Conservation (phyloP, 2,797 vertebrate genomes). For the Coilia nasus region DNA sequence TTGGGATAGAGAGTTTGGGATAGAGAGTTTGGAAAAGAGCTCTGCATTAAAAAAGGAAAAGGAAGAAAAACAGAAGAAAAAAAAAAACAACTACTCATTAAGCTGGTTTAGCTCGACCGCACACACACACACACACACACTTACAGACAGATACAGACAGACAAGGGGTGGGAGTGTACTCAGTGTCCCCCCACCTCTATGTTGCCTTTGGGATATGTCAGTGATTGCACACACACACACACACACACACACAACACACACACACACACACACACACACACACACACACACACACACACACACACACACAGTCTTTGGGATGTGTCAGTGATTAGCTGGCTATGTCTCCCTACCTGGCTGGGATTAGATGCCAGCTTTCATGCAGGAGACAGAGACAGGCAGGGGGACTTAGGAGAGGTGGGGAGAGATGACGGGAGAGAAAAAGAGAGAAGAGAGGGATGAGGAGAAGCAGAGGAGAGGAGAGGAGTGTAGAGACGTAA, state of each 20-base stretch:
- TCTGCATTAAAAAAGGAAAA: no score
- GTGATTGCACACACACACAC: no score
- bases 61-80: no score
- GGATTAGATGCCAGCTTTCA: not conserved
- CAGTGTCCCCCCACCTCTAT: no score
- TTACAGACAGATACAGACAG: no score
- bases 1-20: not conserved
- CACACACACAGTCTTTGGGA: not conserved
- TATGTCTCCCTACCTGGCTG: not conserved
- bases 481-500: not conserved
- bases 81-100: no score
- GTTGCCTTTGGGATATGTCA: no score
- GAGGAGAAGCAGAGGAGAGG: not conserved
- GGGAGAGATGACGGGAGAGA: not conserved
- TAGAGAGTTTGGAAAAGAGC: not conserved
- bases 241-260: no score
- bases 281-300: constrained; percentile 30
- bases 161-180: no score
- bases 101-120: no score
- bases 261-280: not conserved
- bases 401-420: not conserved
- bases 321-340: not conserved
- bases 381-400: not conserved
- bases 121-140: no score
- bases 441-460: not conserved